Base-by-base conservation (phyloP, 2,888 invertebrate genomes). In the Spisula solida region DNA sequence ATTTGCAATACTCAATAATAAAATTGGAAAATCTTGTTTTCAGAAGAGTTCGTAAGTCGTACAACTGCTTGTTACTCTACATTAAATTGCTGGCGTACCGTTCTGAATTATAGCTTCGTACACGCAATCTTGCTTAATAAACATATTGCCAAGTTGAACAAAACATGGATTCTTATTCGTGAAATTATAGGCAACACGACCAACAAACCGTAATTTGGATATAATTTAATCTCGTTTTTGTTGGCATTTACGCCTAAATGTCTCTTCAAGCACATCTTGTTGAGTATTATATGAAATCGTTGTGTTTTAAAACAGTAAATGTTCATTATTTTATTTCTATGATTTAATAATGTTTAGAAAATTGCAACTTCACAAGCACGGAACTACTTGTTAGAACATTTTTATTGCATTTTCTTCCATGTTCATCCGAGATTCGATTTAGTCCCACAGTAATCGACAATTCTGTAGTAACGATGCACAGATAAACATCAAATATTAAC, bases 21-120 rank as follows among this genome's bases (percentile, higher is more conserved):
- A 82, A 82, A 60, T 34, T 60, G 56, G 12, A 41, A 60, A 60
- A 60, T 82, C 60, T 18, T n/a, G 82, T 82, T 82, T 82, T 60
- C 82, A 56, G 31, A 82, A 60, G 56, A 18, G 20, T 60, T 60
- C 48, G 82, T 82, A 80, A 80, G 60, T 82, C 55, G 34, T 34
- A 60, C 14, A 82, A 82, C 82, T 18, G 82, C 55, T 82, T 82
- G 82, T 82, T 82, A 60, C 31, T 31, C 56, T 82, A 82, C 82
- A 60, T 82, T 82, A 82, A 29, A 60, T 60, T 60, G 34, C 31
- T 20, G 55, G 82, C 82, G 55, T 34, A 82, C 60, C 34, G 34
- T n/a, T 2, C 12, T 56, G 31, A 82, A 34, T 82, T 82, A 82
- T 82, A 82, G 55, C 34, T 82, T 60, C 18, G 25, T 81, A 51